Percentiles rank a stretch among this genome's conserved stretches.
Conservation (phyloP, 2,113 vertebrate species). For the Gambusia holbrooki region DNA sequence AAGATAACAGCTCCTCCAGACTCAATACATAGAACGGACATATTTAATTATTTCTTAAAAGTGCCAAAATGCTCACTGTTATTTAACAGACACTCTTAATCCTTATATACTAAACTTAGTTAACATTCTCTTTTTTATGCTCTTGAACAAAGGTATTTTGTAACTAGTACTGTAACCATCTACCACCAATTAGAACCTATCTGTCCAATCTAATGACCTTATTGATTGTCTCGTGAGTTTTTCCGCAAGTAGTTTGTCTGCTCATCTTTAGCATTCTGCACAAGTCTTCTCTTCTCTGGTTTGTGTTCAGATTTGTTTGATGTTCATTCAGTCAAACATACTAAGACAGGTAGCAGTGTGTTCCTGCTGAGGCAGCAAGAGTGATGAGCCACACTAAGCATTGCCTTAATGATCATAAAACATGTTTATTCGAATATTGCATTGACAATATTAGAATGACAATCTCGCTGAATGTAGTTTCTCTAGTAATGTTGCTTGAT, state of each 20-base stretch:
- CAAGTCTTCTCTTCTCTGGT: conserved; percentile 5
- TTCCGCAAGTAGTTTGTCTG: conserved; percentile 27
- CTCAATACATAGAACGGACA: too few species aligned
- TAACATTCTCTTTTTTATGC: not conserved
- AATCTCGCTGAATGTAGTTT: not conserved
- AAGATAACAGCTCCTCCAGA: too few species aligned
- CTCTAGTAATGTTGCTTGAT: not conserved
- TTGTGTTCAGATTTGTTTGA: conserved; percentile 7
- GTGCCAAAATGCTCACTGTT: too few species aligned
- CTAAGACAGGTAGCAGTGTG: not conserved
- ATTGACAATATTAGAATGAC: not conserved
- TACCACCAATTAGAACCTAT: conserved; percentile 52
- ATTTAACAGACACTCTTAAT: too few species aligned
- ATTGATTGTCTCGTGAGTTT: conserved; percentile 49
- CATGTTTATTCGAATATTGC: not conserved
- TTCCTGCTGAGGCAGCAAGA: not conserved
- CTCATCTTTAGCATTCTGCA: conserved; percentile 22
- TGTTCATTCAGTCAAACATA: not conserved
- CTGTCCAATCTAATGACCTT: conserved; percentile 47
- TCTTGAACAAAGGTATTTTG: not conserved
- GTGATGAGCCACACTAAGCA: not conserved
- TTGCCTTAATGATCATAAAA: not conserved
- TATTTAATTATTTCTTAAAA: not conserved
- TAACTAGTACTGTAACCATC: not conserved
- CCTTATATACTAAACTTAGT: not conserved